Conservation (phyloP, 2,797 vertebrate genomes). For the Natrix natrix region DNA sequence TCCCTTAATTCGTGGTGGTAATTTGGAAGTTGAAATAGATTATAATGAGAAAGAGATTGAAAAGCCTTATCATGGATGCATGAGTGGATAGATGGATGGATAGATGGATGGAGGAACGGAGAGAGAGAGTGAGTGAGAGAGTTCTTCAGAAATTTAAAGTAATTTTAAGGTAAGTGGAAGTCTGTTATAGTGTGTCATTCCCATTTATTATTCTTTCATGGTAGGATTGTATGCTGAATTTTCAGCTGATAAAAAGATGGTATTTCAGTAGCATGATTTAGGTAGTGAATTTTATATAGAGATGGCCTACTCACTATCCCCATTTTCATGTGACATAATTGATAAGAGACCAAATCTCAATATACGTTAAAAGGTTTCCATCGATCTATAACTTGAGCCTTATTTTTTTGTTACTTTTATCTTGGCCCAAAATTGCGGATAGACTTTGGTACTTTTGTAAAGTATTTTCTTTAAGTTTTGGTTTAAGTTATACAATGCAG, state of each 20-base stretch:
- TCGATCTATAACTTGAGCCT: neutral
- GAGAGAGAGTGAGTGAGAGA: no score
- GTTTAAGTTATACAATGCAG: neutral
- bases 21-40: neutral
- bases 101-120: no score
- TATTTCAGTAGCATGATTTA: constrained; percentile 50
- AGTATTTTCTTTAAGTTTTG: neutral
- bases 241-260: neutral
- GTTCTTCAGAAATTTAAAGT: neutral
- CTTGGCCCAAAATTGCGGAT: neutral
- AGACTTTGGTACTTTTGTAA: neutral
- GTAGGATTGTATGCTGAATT: constrained; percentile 43
- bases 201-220: constrained; percentile 31
- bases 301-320: neutral
- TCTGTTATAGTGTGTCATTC: constrained; percentile 27
- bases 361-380: neutral
- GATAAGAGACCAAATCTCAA: neutral
- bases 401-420: no score
- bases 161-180: constrained; percentile 22
- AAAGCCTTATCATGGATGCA: neutral
- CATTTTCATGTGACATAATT: neutral
- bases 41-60: neutral
- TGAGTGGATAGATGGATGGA: neutral
- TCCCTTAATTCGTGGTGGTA: neutral
- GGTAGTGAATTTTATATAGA: constrained; percentile 48